phyloP scores from a whole-genome alignment of 2,888 invertebrate genomes.

The Apamea anceps region DNA sequence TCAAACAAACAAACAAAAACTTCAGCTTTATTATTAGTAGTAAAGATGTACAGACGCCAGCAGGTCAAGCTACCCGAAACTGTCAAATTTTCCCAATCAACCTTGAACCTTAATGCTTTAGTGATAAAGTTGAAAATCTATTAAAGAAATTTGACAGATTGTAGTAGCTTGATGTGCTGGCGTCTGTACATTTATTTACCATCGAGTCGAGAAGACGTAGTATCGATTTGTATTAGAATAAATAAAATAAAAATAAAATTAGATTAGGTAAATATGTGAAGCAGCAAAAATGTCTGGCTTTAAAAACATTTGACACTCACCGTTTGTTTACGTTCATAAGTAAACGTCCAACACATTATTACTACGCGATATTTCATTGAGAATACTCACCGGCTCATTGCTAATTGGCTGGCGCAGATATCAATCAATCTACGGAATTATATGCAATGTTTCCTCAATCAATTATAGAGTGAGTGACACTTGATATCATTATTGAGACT shows the following conservation, averaged over 20 bases:
- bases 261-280: background rate
- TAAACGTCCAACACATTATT: conserved; percentile 14
- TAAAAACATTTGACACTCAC: background rate
- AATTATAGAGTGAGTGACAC: conserved; percentile 35
- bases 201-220: background rate
- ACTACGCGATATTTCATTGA: conserved; percentile 5
- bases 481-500: conserved; percentile 22
- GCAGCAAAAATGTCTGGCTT: background rate
- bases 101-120: too few relatives aligned
- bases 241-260: too few relatives aligned
- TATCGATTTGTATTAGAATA: background rate
- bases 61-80: too few relatives aligned
- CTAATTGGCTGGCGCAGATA: conserved; percentile 27
- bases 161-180: too few relatives aligned
- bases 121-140: too few relatives aligned
- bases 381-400: background rate
- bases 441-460: conserved; percentile 37
- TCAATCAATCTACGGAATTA: conserved; percentile 35
- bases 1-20: too few relatives aligned
- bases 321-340: background rate
- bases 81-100: too few relatives aligned
- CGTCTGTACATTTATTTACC: background rate
- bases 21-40: too few relatives aligned
- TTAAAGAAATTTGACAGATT: too few relatives aligned
- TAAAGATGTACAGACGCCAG: too few relatives aligned